Evolutionary conservation across 2,888 invertebrate species (phyloP).

Genomic region (Cepaea hortensis): DNA sequence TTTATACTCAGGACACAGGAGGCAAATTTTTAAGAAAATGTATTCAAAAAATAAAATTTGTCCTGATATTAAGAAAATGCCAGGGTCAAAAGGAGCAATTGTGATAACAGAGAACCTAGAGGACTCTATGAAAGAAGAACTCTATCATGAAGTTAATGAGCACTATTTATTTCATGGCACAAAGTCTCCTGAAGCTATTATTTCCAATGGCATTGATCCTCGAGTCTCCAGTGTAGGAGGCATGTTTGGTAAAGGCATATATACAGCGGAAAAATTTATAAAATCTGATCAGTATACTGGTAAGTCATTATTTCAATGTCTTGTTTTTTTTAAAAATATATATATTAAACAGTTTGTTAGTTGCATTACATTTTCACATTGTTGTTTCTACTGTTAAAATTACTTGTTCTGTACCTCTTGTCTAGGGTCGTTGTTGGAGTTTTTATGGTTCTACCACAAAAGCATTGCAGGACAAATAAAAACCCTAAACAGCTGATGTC

Average conservation of each 20-base stretch:
- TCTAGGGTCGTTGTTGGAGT: not conserved
- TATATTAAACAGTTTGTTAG: not conserved
- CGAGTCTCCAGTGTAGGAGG: conserved; percentile 53
- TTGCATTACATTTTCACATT: not conserved
- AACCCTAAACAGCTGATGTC: no score
- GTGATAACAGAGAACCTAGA: conserved; percentile 17
- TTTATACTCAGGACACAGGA: conserved; percentile 54
- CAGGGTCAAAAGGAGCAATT: conserved; percentile 30
- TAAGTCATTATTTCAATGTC: conserved; percentile 2
- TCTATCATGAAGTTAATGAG: conserved; percentile 59
- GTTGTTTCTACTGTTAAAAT: not conserved
- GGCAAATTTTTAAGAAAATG: conserved; percentile 52
- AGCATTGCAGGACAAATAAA: no score
- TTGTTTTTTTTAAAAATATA: not conserved
- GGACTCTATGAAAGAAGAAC: conserved; percentile 40
- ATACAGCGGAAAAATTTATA: conserved; percentile 63
- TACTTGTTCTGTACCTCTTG: not conserved
- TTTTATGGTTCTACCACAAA: no score
- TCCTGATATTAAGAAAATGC: conserved; percentile 42
- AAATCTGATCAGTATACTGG: conserved; percentile 67
- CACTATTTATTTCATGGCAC: conserved; percentile 67
- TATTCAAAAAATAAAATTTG: conserved; percentile 18
- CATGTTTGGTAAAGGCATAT: conserved; percentile 64
- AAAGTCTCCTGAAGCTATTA: conserved; percentile 54
- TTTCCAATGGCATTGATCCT: conserved; percentile 58